Percentiles rank a stretch among this genome's conserved stretches.
phyloP scores from a whole-genome alignment of 2,888 invertebrate genomes.

The Odontocolon sp. region DNA sequence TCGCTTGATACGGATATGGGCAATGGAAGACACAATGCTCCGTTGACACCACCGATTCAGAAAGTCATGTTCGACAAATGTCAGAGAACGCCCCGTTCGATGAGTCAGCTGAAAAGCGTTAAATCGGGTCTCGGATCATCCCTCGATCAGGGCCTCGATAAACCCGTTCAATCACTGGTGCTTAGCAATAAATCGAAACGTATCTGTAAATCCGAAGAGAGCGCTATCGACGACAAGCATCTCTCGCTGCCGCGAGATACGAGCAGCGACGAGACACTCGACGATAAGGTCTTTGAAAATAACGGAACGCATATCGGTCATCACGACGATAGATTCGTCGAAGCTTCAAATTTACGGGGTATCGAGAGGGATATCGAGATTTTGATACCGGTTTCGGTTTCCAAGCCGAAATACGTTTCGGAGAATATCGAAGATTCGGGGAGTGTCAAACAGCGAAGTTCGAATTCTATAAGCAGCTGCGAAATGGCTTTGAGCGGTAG shows the following conservation, averaged over 20 bases:
- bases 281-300: conserved; percentile 66
- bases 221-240: conserved; percentile 75
- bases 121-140: conserved; percentile 77
- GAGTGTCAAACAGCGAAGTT: conserved; percentile 74
- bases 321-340: conserved; percentile 34
- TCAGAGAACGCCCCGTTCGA: conserved; percentile 72
- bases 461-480: conserved; percentile 79
- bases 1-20: conserved; percentile 77
- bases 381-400: conserved; percentile 76
- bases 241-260: conserved; percentile 71
- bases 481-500: conserved; percentile 79
- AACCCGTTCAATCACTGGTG: conserved; percentile 69
- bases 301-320: conserved; percentile 4
- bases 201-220: conserved; percentile 79
- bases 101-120: conserved; percentile 73
- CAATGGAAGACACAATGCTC: conserved; percentile 69
- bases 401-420: conserved; percentile 66
- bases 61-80: conserved; percentile 76
- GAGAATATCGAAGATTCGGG: conserved; percentile 68
- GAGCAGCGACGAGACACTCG: conserved; percentile 75
- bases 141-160: conserved; percentile 78
- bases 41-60: conserved; percentile 74
- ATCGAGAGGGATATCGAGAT: conserved; percentile 76
- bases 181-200: conserved; percentile 74
- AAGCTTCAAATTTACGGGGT: conserved; percentile 49